Evolutionary conservation across 2,797 vertebrate species (phyloP).

Genomic region (Acanthurus leucopareius): DNA sequence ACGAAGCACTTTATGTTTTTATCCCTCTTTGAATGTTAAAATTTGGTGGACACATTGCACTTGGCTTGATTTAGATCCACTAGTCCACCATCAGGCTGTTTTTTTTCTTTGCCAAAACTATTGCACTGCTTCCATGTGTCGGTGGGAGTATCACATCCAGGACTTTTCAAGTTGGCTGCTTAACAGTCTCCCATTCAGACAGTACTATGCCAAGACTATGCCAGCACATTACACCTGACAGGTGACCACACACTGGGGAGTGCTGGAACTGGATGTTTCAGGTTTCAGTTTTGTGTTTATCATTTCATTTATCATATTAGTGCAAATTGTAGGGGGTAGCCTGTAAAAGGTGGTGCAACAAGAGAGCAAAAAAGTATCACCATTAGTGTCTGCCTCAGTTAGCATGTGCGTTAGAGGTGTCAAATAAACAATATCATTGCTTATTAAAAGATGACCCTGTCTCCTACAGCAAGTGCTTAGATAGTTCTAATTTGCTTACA

Average conservation of each 20-base stretch:
- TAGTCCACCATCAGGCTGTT: not conserved
- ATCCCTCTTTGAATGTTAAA: not conserved
- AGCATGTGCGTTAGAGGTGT: not conserved
- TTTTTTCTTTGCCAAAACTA: conserved; percentile 8
- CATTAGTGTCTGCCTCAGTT: not conserved
- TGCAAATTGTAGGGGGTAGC: not conserved
- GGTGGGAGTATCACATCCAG: conserved; percentile 9
- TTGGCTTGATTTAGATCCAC: conserved; percentile 17
- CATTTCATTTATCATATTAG: not conserved
- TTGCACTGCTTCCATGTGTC: not conserved
- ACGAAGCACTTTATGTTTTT: conserved; percentile 10
- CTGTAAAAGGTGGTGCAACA: not conserved
- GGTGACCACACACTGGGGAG: not conserved
- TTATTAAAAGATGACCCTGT: not conserved
- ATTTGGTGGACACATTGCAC: not conserved
- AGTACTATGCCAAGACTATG: not conserved
- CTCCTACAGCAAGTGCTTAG: not conserved
- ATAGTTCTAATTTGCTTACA: no score
- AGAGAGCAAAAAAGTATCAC: not conserved
- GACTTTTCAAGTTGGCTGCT: conserved; percentile 17
- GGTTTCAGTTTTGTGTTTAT: not conserved
- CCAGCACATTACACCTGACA: not conserved
- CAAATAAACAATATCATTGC: no score
- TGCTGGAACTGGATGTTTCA: not conserved
- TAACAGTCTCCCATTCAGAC: not conserved